Base-by-base conservation (phyloP, 2,797 vertebrate genomes). In the Borostomias antarcticus region DNA sequence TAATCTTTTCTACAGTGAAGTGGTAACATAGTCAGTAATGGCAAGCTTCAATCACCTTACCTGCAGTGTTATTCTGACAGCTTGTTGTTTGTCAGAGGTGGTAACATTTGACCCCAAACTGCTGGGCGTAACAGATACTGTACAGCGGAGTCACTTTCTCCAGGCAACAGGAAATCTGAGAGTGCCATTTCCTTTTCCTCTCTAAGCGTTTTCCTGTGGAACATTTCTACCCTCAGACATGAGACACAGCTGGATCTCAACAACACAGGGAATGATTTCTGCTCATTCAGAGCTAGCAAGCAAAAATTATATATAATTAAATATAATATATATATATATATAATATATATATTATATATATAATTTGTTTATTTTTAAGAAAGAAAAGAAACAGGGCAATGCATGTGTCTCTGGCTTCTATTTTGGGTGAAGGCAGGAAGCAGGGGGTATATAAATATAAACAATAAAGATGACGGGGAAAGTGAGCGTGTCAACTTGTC, bases 141-240 rank as follows among this genome's bases (percentile, higher is more conserved):
- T 75, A 77, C 72, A 75, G 71, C 70, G 58, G 79, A 80, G 85
- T 86, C 77, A 82, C 74, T 74, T 82, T 86, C 72, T 82, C 45
- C 35, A 48, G 65, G 76, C 58, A 69, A 73, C 43, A 29, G 43
- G 43, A 83, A 74, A 84, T 81, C 75, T 82, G 74, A 83, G 82
- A 80, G 74, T 85, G 81, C 64, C 75, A 83, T 85, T 85, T 85
- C 78, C 79, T 85, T 74, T 73, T 69, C 66, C 74, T 68, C 87
- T 78, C 82, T 83, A 78, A 85, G 82, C 65, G 63, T 70, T 74
- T n/a, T 50, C 61, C 60, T 53, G 66, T 58, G 58, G 58, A 85
- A 74, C 59, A 73, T 83, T 84, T 86, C 70, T 81, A 81, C 76
- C 73, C 74, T 83, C 85, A 80, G 74, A 82, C 77, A 87, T 82